phyloP scores from a whole-genome alignment of 2,888 invertebrate genomes.

The Andrena hattorfiana region DNA sequence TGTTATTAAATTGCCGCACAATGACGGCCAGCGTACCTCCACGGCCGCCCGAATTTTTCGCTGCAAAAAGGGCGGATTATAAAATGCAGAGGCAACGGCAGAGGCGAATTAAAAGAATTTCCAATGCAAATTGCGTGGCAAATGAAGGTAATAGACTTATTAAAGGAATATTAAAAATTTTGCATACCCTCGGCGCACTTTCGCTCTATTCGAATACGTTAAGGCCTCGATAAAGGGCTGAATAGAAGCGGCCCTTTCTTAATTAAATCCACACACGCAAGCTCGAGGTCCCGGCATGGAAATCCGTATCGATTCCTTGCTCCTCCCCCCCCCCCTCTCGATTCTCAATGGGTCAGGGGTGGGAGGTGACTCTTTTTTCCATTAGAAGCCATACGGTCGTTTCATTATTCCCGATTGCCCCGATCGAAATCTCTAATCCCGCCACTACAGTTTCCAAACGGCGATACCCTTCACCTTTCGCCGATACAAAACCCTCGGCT shows the following conservation, averaged over 20 bases:
- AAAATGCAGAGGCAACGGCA: neutral
- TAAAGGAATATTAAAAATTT: constrained; percentile 13
- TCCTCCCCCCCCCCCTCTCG: too few species aligned
- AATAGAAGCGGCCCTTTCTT: neutral
- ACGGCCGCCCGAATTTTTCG: too few species aligned
- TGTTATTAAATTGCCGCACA: neutral
- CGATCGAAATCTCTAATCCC: constrained; percentile 4
- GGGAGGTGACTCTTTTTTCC: neutral
- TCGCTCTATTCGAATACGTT: neutral
- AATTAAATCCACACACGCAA: neutral
- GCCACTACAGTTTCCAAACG: constrained; percentile 1
- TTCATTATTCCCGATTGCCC: constrained; percentile 5
- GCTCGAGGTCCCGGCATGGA: neutral
- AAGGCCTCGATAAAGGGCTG: neutral
- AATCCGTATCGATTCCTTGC: constrained; percentile 8
- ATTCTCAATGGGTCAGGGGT: too few species aligned
- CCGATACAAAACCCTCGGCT: neutral
- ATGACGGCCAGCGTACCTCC: neutral
- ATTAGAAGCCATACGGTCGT: neutral
- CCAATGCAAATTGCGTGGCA: constrained; percentile 18
- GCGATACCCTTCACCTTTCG: neutral
- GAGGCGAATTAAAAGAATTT: constrained; percentile 21
- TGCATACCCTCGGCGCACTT: neutral
- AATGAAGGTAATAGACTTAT: constrained; percentile 13
- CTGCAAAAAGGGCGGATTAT: neutral